Evolutionary conservation across 1,140 invertebrate species (phyloP).

Genomic region (Parasteatoda tepidariorum): DNA sequence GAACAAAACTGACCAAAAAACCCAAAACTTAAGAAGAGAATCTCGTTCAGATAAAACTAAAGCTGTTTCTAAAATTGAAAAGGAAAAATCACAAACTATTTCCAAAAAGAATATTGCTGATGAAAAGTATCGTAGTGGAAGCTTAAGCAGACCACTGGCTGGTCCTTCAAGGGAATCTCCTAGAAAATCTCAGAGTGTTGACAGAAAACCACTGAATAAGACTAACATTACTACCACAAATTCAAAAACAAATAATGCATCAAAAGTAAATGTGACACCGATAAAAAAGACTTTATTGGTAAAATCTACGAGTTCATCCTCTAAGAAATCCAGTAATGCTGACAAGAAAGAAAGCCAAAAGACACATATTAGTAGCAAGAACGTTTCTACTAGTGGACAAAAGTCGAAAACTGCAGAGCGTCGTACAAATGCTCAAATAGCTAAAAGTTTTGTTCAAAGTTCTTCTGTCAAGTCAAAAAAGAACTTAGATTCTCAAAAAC

Average conservation of each 20-base stretch:
- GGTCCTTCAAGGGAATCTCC: conserved; percentile 10
- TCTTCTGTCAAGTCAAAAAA: conserved; percentile 3
- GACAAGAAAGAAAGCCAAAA: background rate
- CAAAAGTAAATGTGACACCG: background rate
- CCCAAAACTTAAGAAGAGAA: background rate
- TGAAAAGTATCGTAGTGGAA: conserved; percentile 14
- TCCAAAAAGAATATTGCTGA: conserved; percentile 6
- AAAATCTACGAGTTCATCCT: background rate
- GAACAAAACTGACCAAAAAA: background rate
- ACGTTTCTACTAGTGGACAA: background rate
- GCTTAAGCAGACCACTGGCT: conserved; percentile 13
- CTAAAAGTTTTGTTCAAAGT: conserved; percentile 53
- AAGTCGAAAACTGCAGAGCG: background rate
- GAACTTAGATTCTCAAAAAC: background rate
- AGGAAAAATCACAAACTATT: background rate
- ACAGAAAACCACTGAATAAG: background rate
- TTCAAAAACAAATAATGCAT: background rate
- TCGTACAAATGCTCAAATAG: conserved; percentile 36
- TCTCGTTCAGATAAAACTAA: background rate
- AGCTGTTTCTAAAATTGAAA: conserved; percentile 1
- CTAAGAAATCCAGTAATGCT: background rate
- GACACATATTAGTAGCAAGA: background rate
- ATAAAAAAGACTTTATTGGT: background rate
- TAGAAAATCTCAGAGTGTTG: conserved; percentile 35
- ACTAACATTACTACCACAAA: background rate